Percentiles rank a stretch among this genome's conserved stretches.
phyloP scores from a whole-genome alignment of 2,113 vertebrate species.

The Gila orcuttii region DNA sequence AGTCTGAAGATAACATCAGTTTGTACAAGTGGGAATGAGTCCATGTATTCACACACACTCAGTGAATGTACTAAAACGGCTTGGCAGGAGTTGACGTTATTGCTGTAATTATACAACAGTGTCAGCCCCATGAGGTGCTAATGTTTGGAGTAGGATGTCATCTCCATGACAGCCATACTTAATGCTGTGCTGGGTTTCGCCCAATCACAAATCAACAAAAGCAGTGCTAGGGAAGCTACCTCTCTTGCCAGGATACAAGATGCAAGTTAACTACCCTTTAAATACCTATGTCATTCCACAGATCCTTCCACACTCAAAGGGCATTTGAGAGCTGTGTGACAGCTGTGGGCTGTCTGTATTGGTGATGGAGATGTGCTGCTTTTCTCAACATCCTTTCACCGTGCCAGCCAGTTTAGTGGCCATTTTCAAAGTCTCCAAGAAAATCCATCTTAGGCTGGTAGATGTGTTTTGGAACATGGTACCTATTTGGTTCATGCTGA shows the following conservation, averaged over 20 bases:
- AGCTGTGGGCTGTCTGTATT: background rate
- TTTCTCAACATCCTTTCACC: background rate
- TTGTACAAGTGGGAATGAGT: background rate
- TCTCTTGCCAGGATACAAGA: background rate
- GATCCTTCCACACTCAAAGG: background rate
- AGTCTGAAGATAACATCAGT: constrained; percentile 8
- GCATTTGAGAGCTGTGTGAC: background rate
- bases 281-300: background rate
- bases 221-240: background rate
- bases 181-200: background rate
- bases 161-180: background rate
- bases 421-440: background rate
- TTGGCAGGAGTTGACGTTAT: constrained; percentile 31
- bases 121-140: constrained; percentile 9
- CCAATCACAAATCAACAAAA: background rate
- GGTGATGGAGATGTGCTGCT: background rate
- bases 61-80: background rate
- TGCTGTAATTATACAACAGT: constrained; percentile 23
- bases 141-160: constrained; percentile 10
- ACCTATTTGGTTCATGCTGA: background rate
- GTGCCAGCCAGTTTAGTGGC: background rate
- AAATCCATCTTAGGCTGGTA: background rate
- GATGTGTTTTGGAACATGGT: background rate
- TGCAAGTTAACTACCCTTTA: constrained; percentile 2
- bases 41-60: constrained; percentile 19